phyloP scores from a whole-genome alignment of 2,888 invertebrate genomes.

The Plagiodera versicolora region DNA sequence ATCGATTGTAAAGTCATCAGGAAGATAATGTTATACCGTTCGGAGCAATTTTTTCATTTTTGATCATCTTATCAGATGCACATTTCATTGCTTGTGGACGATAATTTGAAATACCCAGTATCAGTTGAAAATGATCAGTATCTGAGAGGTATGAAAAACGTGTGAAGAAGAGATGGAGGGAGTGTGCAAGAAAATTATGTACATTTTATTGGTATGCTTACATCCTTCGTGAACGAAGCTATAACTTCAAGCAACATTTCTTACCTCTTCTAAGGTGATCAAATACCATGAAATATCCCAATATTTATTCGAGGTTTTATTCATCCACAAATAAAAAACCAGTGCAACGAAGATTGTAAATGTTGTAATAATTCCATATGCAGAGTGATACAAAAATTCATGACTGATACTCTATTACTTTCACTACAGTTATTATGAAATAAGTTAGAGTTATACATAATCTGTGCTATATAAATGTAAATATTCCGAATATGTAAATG shows the following conservation, averaged over 20 bases:
- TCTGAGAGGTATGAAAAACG: background rate
- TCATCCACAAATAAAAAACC: too few species aligned
- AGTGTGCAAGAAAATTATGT: constrained; percentile 18
- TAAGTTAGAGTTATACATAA: too few species aligned
- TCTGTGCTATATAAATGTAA: too few species aligned
- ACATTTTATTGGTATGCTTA: constrained; percentile 8
- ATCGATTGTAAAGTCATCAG: too few species aligned
- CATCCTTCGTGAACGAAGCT: constrained; percentile 21
- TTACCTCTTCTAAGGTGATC: constrained; percentile 23
- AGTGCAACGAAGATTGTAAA: too few species aligned
- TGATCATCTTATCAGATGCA: too few species aligned
- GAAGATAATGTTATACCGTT: too few species aligned
- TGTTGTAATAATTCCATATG: background rate
- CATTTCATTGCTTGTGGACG: too few species aligned
- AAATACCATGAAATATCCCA: background rate
- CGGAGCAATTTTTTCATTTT: too few species aligned
- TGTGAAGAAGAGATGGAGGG: constrained; percentile 4
- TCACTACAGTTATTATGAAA: too few species aligned
- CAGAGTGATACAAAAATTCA: background rate
- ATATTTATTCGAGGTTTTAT: background rate
- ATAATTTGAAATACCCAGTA: too few species aligned
- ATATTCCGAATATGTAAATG: background rate
- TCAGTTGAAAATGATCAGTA: too few species aligned
- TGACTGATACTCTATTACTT: background rate
- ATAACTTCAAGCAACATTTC: constrained; percentile 26